Evolutionary conservation across 2,113 vertebrate species (phyloP), one percentile per base, ranked within the genome.

Genomic region (Myotis brandtii): DNA sequence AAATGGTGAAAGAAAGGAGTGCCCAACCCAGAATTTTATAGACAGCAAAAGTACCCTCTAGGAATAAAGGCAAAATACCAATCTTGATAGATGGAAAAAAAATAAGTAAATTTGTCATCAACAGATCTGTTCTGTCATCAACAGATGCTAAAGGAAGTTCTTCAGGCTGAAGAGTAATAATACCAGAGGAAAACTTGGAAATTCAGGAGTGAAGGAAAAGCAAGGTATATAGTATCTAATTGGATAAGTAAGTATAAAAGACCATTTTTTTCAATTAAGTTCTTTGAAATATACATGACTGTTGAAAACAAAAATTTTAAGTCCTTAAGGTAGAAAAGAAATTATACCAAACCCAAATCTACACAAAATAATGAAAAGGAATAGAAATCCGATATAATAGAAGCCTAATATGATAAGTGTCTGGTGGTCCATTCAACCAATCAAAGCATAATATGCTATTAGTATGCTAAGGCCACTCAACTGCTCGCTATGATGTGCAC

Each of bases 291-390:
- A 66, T 5, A 9, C 7, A 30, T 46, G 34, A 81, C 17, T 64
- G 2, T 9, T 37, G 34, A 66, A 91, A 73, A 73, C 30, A 46
- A 76, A 89, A 86, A 46, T 6, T 46, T 0, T 23, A 43, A 75
- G 48, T 67, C 37, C 34, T 89, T 81, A 66, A 59, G 82, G 56
- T 10, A 86, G 37, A 86, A 86, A 93, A 48, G 67, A 95, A 93
- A 85, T 25, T 48, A 64, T 18, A 54, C 64, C 8, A 72, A 21
- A 70, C 37, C 50, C 30, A 54, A 79, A 43, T 46, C 73, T 52
- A 72, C 16, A 79, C 27, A 48, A 64, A 69, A 77, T 50, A 50
- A 34, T 30, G 16, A 85, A 72, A 89, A 79, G 27, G 62, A 64
- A 18, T 32, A 4, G 2, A 80, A 95, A 73, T 62, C 59, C 25